Evolutionary conservation across 2,888 invertebrate genomes (phyloP).

Genomic region (Eilema depressum): DNA sequence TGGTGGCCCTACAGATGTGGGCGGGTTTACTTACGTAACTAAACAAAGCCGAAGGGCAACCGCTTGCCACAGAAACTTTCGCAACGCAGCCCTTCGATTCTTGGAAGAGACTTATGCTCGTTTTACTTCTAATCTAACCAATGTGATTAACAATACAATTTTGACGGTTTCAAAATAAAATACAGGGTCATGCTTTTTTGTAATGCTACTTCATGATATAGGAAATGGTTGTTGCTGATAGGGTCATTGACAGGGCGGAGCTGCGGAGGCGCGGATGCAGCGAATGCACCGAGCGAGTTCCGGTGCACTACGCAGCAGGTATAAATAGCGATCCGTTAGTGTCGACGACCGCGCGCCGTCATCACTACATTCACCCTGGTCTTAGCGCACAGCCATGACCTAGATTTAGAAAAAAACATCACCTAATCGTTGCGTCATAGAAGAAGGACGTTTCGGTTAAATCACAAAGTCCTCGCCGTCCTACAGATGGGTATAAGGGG

Average conservation of each 20-base stretch:
- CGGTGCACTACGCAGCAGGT: constrained; percentile 85
- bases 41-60: constrained; percentile 82
- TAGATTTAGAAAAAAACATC: constrained; percentile 65
- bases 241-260: constrained; percentile 84
- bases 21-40: constrained; percentile 79
- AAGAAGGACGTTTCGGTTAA: constrained; percentile 45
- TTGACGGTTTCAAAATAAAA: background rate
- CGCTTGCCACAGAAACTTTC: constrained; percentile 77
- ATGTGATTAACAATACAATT: constrained; percentile 22
- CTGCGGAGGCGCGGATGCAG: constrained; percentile 82
- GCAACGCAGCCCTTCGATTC: constrained; percentile 72
- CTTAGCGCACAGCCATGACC: constrained; percentile 71
- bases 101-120: constrained; percentile 53
- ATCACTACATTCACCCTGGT: constrained; percentile 68
- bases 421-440: constrained; percentile 55
- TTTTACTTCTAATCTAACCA: constrained; percentile 39
- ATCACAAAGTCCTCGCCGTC: constrained; percentile 44
- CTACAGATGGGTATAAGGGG: constrained; percentile 48
- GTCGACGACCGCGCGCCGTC: constrained; percentile 83
- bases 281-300: constrained; percentile 84
- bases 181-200: background rate
- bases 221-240: constrained; percentile 55
- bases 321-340: constrained; percentile 87
- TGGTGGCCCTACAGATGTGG: constrained; percentile 75
- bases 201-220: constrained; percentile 24